A percentile compares a stretch with the other conserved stretches of the same genome.
phyloP scores from a whole-genome alignment of 2,888 invertebrate genomes.

The Itoplectis maculator region DNA sequence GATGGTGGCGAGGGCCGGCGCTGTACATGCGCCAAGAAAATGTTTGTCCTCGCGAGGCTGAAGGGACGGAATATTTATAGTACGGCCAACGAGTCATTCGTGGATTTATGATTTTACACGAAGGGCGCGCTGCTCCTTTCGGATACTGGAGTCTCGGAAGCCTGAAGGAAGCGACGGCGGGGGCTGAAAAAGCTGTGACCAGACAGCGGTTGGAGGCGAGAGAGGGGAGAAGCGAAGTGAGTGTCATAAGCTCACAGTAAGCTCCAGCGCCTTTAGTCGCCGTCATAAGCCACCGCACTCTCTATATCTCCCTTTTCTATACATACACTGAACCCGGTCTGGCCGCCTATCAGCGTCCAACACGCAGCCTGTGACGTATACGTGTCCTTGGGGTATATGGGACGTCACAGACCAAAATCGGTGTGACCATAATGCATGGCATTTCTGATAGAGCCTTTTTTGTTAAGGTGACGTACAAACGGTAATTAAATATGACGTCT shows the following conservation, averaged over 20 bases:
- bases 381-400: background rate
- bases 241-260: slow-evolving; percentile 46
- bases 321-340: background rate
- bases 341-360: slow-evolving; percentile 25
- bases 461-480: background rate
- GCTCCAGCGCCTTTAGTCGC: slow-evolving; percentile 24
- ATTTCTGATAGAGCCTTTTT: background rate
- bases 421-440: background rate
- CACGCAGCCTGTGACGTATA: slow-evolving; percentile 18
- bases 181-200: slow-evolving; percentile 13
- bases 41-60: background rate
- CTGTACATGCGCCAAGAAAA: slow-evolving; percentile 15
- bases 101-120: slow-evolving; percentile 36
- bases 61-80: slow-evolving; percentile 42
- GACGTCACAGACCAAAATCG: background rate
- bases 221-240: slow-evolving; percentile 27
- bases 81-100: slow-evolving; percentile 18
- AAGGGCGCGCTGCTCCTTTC: background rate
- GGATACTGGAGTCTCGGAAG: slow-evolving; percentile 5
- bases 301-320: slow-evolving; percentile 18
- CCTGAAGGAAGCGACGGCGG: slow-evolving; percentile 2
- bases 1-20: background rate
- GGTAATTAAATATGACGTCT: too few species aligned
- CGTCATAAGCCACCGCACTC: slow-evolving; percentile 30
- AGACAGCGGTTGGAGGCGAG: too few species aligned